Evolutionary conservation across 2,113 vertebrate species (phyloP).

Genomic region (Mesitornis unicolor): DNA sequence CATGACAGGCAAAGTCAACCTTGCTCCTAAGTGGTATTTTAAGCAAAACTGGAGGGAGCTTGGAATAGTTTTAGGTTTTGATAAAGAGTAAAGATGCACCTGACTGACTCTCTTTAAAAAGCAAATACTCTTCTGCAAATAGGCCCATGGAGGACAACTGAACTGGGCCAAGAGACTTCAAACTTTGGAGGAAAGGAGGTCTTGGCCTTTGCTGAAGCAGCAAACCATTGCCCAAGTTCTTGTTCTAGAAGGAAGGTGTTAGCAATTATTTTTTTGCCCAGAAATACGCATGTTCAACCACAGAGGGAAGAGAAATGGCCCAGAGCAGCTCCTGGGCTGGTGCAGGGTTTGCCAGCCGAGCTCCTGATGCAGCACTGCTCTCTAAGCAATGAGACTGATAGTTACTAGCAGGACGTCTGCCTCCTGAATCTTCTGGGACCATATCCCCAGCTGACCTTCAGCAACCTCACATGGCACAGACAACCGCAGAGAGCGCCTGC

Average conservation of each 20-base stretch:
- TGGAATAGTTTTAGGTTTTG: neutral
- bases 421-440: neutral
- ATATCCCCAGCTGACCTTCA: conserved; percentile 55
- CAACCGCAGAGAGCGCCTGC: conserved; percentile 4
- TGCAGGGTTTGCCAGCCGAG: neutral
- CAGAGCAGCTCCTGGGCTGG: neutral
- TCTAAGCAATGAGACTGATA: neutral
- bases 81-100: neutral
- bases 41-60: neutral
- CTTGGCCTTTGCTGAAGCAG: conserved; percentile 18
- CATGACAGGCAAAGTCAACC: neutral
- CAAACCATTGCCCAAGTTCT: neutral
- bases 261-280: neutral
- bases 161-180: neutral
- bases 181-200: neutral
- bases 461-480: neutral
- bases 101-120: neutral
- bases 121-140: neutral
- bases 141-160: neutral
- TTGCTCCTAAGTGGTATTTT: neutral
- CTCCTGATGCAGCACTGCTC: neutral
- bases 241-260: conserved; percentile 35
- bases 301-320: neutral
- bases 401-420: neutral
- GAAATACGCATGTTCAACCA: conserved; percentile 15